Evolutionary conservation across 2,797 vertebrate genomes (phyloP).

Genomic region (Eospalax fontanierii): DNA sequence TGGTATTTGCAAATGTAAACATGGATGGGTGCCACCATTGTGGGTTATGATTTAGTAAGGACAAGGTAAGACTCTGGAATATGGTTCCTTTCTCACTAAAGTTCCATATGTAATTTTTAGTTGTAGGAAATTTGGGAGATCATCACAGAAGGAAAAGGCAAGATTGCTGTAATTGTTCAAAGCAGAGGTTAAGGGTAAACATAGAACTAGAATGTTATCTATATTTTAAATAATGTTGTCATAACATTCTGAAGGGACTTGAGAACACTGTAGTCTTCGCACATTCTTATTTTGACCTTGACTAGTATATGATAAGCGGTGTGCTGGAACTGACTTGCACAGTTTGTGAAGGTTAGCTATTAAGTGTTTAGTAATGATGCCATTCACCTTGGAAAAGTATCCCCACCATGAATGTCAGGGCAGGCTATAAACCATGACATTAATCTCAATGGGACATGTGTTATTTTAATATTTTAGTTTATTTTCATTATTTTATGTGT

Average conservation of each 20-base stretch:
- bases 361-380: conserved; percentile 4
- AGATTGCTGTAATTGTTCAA: not conserved
- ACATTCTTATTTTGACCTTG: conserved; percentile 54
- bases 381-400: not conserved
- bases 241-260: not conserved
- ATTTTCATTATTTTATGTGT: too few species aligned
- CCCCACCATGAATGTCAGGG: not conserved
- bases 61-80: not conserved
- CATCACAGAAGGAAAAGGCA: not conserved
- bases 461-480: not conserved
- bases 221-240: not conserved
- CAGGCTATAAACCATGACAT: not conserved
- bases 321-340: not conserved
- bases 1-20: not conserved
- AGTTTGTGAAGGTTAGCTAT: not conserved
- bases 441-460: not conserved
- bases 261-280: not conserved
- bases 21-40: not conserved
- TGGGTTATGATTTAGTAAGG: not conserved
- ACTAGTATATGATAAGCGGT: not conserved
- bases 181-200: not conserved
- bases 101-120: not conserved
- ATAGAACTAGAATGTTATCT: not conserved
- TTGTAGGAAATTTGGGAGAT: not conserved
- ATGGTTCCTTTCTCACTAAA: not conserved